Evolutionary conservation across 2,113 vertebrate species (phyloP).

Genomic region (Arothron firmamentum): DNA sequence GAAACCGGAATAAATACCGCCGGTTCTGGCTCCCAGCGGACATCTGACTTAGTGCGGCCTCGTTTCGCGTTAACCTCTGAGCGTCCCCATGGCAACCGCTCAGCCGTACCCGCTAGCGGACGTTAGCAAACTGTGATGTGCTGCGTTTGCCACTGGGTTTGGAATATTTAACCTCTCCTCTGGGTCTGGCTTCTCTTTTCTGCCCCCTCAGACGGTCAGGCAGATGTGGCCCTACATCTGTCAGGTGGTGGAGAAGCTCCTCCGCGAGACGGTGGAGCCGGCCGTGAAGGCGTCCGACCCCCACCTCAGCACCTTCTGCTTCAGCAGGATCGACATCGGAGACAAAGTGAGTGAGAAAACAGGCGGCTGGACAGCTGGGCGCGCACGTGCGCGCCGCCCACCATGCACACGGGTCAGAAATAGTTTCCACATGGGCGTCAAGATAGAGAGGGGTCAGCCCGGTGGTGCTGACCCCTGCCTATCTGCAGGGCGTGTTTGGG

Average conservation of each 20-base stretch:
- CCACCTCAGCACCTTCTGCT: slow-evolving; percentile 92
- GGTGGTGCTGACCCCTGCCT: slow-evolving; percentile 4
- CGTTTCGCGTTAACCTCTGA: background rate
- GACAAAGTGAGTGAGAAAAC: slow-evolving; percentile 81
- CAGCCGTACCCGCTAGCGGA: background rate
- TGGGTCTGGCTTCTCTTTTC: background rate
- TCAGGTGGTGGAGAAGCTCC: slow-evolving; percentile 92
- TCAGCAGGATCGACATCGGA: slow-evolving; percentile 91
- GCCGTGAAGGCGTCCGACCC: slow-evolving; percentile 87
- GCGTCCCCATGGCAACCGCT: background rate
- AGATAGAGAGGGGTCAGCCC: slow-evolving; percentile 31
- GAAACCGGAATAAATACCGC: background rate
- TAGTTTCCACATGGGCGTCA: slow-evolving; percentile 50
- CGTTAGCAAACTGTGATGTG: background rate
- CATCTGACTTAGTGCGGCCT: background rate
- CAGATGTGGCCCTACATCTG: slow-evolving; percentile 97
- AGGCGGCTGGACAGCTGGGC: slow-evolving; percentile 23
- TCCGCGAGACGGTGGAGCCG: slow-evolving; percentile 91
- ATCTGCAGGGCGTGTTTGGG: background rate
- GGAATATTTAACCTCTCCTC: too few species aligned
- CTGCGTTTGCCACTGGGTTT: background rate
- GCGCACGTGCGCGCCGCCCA: slow-evolving; percentile 25
- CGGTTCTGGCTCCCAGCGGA: background rate
- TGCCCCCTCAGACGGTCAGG: slow-evolving; percentile 83
- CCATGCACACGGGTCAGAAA: slow-evolving; percentile 47